Evolutionary conservation across 2,113 vertebrate genomes (phyloP), one percentile per base, ranked within the genome.

Genomic region (Coptodon rendalli): DNA sequence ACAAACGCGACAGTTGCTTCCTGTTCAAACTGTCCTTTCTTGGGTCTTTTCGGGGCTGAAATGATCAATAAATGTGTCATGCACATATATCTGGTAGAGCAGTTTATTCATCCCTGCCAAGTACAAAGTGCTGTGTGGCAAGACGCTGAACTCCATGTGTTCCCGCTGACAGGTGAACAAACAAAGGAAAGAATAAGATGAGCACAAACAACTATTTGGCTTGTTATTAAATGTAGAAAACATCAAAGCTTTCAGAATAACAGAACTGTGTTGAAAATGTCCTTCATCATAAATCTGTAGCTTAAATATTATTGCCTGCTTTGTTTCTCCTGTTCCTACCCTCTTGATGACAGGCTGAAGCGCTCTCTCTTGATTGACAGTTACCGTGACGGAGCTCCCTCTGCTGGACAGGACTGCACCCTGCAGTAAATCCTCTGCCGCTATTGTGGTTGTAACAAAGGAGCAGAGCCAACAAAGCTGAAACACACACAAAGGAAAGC

Each of bases 391-490:
- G 43, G 53, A 22, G 87, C 81, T 22, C 68, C 89, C 91, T 87
- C 94, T 93, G 86, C 83, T 91, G 93, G 84, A 8, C 2, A 2
- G 3, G 2, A 3, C 2, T 2, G 19, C 1, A 6, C 36, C 4
- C 14, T 85, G 48, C 91, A 90, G 1, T 3, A 12, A 24, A 7
- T 10, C 50, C 7, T 29, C 16, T 14, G 27, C 73, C 6, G 79
- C 84, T 31, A 73, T 92, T 92, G 88, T 92, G 31, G 84, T 82
- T 36, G 63, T 29, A 92, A 93, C 92, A 94, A 93, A 94, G 89
- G 89, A 94, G 91, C 17, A 59, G 87, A 88, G 88, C 79, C 90
- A 90, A 90, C 92, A 90, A 89, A 91, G 86, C 91, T 53, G 85
- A 89, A 81, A 87, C 50, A 87, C 56, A 84, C 71, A 57, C 93